phyloP scores from a whole-genome alignment of 2,113 vertebrate species.

The Anser brachyrhynchus region DNA sequence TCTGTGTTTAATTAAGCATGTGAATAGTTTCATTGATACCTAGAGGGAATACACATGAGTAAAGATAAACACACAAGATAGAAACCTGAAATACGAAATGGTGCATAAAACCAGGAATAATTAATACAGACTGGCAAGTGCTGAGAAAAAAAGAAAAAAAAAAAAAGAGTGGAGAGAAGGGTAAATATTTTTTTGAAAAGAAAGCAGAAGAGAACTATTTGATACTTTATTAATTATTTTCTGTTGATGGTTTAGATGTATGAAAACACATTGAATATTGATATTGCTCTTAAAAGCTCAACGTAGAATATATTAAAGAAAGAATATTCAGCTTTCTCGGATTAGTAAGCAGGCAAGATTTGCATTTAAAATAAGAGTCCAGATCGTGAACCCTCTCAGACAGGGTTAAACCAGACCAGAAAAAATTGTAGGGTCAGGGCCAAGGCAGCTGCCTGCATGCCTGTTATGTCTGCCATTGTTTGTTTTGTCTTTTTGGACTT shows the following conservation, averaged over 20 bases:
- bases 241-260: neutral
- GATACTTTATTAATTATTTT: neutral
- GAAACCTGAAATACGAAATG: constrained; percentile 16
- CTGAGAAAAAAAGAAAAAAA: neutral
- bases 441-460: constrained; percentile 58
- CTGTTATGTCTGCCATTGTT: constrained; percentile 62
- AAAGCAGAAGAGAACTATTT: neutral
- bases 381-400: neutral
- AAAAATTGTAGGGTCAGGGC: constrained; percentile 61
- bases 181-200: neutral
- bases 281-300: neutral
- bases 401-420: constrained; percentile 56
- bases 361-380: constrained; percentile 57
- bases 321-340: neutral
- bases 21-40: constrained; percentile 10
- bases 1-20: constrained; percentile 20
- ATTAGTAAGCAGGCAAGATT: neutral
- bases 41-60: neutral
- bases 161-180: neutral
- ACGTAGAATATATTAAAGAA: neutral
- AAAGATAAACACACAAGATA: constrained; percentile 19
- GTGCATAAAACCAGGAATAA: neutral
- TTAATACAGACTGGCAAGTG: neutral
- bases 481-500: constrained; percentile 54
- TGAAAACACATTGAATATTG: neutral